Conservation (phyloP, 2,113 vertebrate genomes). For the Chaetura pelagica region DNA sequence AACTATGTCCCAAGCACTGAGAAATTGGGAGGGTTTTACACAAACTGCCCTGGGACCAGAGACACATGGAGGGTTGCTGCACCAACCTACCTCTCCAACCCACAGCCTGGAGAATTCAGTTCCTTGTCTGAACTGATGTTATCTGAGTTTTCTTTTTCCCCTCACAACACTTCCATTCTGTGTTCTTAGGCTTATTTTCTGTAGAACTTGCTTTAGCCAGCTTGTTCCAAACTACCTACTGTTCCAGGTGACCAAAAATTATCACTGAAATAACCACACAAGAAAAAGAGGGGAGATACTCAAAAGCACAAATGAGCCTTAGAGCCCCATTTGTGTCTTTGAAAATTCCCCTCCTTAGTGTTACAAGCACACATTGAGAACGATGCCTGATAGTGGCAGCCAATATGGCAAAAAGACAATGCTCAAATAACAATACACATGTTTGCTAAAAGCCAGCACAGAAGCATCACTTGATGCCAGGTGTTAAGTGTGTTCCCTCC, state of each 20-base stretch:
- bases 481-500: fast-evolving
- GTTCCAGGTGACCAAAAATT: neutral
- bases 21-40: neutral
- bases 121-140: fast-evolving
- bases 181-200: neutral
- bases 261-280: neutral
- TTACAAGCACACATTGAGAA: neutral
- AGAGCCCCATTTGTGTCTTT: neutral
- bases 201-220: neutral
- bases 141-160: neutral
- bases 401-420: neutral
- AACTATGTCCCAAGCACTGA: neutral
- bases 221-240: neutral
- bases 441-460: neutral
- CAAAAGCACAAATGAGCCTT: neutral
- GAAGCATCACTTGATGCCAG: neutral
- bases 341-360: neutral
- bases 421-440: neutral
- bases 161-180: neutral
- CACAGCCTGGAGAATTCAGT: neutral
- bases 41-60: neutral
- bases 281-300: neutral
- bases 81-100: fast-evolving
- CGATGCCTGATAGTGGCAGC: neutral
- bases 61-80: fast-evolving